Base-by-base conservation (phyloP, 2,797 vertebrate species). In the Pogoniulus pusillus region DNA sequence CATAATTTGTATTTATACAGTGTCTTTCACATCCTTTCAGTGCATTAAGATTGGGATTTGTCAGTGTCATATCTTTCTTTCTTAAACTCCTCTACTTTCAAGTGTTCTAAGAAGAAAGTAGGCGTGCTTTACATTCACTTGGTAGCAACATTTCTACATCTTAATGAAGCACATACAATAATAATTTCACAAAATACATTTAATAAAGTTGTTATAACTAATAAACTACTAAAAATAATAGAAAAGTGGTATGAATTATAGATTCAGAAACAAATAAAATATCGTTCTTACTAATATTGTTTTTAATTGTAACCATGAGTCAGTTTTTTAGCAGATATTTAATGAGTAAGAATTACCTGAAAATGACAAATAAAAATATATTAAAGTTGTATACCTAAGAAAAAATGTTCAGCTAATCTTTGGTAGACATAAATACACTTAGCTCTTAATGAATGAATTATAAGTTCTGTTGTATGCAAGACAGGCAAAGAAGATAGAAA, bases 251-350 rank as follows among this genome's bases (percentile, higher is more conserved):
- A 78, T 19, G 16, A 49, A 39, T 2, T 78, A 3, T 29, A 57
- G 15, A 35, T 76, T 62, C 29, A 63, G 23, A 8, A 85, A 65
- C 4, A 70, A 77, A 53, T 14, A 54, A 49, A 35, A 41, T 8
- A 0, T 29, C 9, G 53, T 26, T 8, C 1, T 27, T 18, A 20
- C 6, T 87, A 1, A 0, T 39, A 30, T 39, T 45, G 43, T 43
- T 70, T 69, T 70, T 27, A 59, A 58, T 30, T 63, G 3, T 8
- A 69, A 64, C 4, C n/a, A n/a, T 32, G 2, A 70, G 10, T 62
- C 15, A 37, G 12, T 9, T 74, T 75, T 73, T 86, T 57, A 88
- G 30, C 11, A 78, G 4, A 2, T 43, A 64, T 47, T 91, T 81
- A 53, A 55, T 27, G 2, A 60, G 11, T 29, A 82, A 66, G 17